Evolutionary conservation across 1,140 invertebrate genomes (phyloP).

Genomic region (Saccostrea cuccullata): DNA sequence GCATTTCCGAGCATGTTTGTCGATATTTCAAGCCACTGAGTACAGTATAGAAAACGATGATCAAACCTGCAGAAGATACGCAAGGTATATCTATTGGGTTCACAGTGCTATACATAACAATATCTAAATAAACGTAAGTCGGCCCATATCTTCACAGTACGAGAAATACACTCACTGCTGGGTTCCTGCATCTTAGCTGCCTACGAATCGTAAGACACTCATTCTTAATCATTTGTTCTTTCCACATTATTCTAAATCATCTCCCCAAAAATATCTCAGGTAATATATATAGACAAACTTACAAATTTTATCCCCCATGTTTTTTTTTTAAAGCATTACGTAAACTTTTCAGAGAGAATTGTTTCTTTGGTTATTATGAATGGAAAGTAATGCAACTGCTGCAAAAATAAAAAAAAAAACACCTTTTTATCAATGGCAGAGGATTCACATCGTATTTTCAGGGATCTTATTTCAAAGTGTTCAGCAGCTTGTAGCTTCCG

Average conservation of each 20-base stretch:
- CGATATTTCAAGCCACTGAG: background rate
- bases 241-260: conserved; percentile 5
- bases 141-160: conserved; percentile 12
- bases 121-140: conserved; percentile 9
- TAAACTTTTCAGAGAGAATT: background rate
- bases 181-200: background rate
- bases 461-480: conserved; percentile 35
- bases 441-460: conserved; percentile 22
- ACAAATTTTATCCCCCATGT: conserved; percentile 26
- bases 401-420: background rate
- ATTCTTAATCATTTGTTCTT: background rate
- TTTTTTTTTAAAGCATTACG: background rate
- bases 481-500: background rate
- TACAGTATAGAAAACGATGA: background rate
- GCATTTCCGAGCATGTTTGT: conserved; percentile 26
- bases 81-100: conserved; percentile 24
- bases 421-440: conserved; percentile 30
- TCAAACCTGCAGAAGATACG: background rate
- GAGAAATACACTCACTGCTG: background rate
- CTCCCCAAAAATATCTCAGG: background rate
- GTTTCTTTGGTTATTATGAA: background rate
- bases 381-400: conserved; percentile 4
- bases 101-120: conserved; percentile 7
- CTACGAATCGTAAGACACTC: background rate
- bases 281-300: conserved; percentile 1